Conservation (phyloP, 2,797 vertebrate genomes). For the Lates japonicus region DNA sequence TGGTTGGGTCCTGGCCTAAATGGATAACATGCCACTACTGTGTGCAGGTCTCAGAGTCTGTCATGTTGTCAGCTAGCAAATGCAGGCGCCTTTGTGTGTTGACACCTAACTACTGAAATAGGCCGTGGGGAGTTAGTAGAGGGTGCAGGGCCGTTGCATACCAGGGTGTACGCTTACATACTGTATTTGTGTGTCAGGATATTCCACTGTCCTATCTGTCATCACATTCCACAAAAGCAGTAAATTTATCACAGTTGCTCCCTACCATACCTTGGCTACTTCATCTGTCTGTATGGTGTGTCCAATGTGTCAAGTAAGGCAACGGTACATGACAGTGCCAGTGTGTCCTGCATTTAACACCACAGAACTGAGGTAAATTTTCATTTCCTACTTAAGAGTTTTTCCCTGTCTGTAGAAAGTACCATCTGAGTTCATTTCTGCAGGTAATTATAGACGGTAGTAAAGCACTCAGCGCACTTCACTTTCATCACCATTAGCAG, state of each 20-base stretch:
- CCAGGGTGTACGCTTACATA: background rate
- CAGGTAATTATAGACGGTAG: conserved; percentile 34
- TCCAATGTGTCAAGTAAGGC: background rate
- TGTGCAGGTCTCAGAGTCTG: background rate
- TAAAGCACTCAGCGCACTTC: conserved; percentile 40
- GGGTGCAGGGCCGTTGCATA: background rate
- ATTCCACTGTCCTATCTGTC: background rate
- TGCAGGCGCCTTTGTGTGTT: background rate
- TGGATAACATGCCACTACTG: background rate
- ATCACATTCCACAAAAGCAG: conserved; percentile 5
- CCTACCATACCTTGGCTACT: background rate
- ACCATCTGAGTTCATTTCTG: conserved; percentile 34
- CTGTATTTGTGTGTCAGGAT: background rate
- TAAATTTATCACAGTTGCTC: background rate
- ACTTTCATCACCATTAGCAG: conserved; percentile 46
- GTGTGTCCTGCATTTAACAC: background rate
- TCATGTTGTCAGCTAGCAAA: conserved; percentile 5
- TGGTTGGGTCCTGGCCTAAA: background rate
- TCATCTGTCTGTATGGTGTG: background rate
- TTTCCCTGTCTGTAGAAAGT: conserved; percentile 12
- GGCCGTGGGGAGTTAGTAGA: background rate
- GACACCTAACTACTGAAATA: conserved; percentile 12
- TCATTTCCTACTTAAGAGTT: conserved; percentile 1
- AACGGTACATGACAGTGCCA: background rate
- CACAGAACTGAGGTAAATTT: background rate